Percentiles rank a stretch among this genome's conserved stretches.
phyloP scores from a whole-genome alignment of 2,888 invertebrate species.

The Alcis repandata region DNA sequence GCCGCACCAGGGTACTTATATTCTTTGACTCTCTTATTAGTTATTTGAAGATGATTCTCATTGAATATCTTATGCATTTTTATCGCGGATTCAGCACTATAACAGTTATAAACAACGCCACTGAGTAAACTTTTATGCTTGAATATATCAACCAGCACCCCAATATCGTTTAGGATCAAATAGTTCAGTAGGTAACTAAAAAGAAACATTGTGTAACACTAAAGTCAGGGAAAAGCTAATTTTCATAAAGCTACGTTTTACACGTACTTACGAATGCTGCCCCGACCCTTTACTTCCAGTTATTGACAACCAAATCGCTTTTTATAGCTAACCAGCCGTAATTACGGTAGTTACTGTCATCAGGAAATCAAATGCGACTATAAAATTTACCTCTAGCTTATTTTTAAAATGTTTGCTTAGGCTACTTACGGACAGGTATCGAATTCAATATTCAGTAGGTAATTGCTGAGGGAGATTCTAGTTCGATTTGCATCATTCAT shows the following conservation, averaged over 20 bases:
- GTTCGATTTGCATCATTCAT: no score
- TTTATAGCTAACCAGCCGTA: constrained; percentile 44
- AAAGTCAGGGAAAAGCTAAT: neutral
- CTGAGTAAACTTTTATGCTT: constrained; percentile 65
- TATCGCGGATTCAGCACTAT: constrained; percentile 47
- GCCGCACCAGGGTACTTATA: constrained; percentile 41
- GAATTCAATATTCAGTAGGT: neutral
- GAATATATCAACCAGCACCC: constrained; percentile 61
- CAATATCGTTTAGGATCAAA: constrained; percentile 32
- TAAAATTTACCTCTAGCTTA: neutral
- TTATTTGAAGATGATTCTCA: constrained; percentile 53
- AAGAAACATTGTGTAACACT: constrained; percentile 30
- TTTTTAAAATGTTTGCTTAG: neutral
- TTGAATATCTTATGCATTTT: constrained; percentile 59
- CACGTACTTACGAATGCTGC: neutral
- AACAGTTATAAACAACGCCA: constrained; percentile 62
- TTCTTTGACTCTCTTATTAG: constrained; percentile 39
- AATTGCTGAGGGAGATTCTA: no score
- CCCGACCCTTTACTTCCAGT: neutral
- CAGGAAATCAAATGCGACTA: constrained; percentile 4
- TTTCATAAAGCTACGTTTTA: constrained; percentile 1
- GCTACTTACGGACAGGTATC: neutral
- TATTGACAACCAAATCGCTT: constrained; percentile 38
- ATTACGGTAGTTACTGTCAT: constrained; percentile 35
- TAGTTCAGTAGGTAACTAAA: constrained; percentile 31